Base-by-base conservation (phyloP, 2,113 vertebrate species). In the Chlamydotis undulata region DNA sequence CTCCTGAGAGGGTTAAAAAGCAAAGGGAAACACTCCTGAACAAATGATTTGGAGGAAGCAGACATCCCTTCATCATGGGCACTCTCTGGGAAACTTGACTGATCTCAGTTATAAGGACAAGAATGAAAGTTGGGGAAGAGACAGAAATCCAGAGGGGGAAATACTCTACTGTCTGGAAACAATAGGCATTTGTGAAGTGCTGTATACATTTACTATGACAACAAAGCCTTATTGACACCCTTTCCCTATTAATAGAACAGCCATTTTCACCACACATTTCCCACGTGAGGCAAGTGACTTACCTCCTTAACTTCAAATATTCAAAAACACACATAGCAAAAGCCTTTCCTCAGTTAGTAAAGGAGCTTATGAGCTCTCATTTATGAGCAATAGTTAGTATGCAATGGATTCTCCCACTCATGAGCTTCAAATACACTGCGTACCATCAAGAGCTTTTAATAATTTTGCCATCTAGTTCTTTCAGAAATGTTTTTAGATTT, bases 401-500 rank as follows among this genome's bases (percentile, higher is more conserved):
- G 61, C 13, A 83, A 45, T 50, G 49, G 61, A 81, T 91, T 91
- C 49, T 94, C 83, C 86, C 86, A 92, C 92, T 87, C 86, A 79
- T 19, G 45, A 93, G 14, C 83, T 57, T 75, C 83, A 93, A 93
- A 89, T 91, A 89, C 10, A 73, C 15, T 41, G 35, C 26, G 68
- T 75, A 41, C 39, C 35, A 73, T 79, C 29, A 87, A 65, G 9
- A n/a, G 18, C 26, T 93, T 95, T 87, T 76, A 95, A 82, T 84
- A 93, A 53, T 87, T 89, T 94, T 91, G 45, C 61, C 92, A 95
- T 82, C 39, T 82, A 91, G 53, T 22, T 33, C 13, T 87, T 91
- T 95, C 49, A 82, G 63, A 94, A 93, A 39, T 52, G 8, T 50
- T 93, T 96, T 95, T 50, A 91, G 77, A 89, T 87, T 91, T 89